Evolutionary conservation across 2,888 invertebrate genomes (phyloP), one percentile per base, ranked within the genome.

Genomic region (Pseudococcus longispinus): DNA sequence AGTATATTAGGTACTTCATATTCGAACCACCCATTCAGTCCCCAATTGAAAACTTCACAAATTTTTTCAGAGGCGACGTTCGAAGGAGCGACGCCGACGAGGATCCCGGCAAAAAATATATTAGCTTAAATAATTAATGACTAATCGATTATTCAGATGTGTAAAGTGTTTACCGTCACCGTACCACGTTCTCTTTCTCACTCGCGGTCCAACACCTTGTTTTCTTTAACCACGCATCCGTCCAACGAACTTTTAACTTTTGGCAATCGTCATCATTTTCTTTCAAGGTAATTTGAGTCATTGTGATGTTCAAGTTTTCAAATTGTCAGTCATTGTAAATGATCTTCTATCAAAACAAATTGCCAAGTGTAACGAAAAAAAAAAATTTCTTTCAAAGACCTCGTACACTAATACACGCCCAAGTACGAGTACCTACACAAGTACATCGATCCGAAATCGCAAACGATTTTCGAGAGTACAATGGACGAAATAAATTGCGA

Each of bases 251-350:
- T 80, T 80, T 42, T 42, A 42, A 80, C 77, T 26, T 80, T 80
- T 80, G 77, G 77, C 77, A 80, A 80, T 23, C 77, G 42, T 80
- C 77, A 80, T 80, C 20, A 80, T 80, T 80, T 74, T 37, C 77
- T 80, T 80, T 80, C 77, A 80, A 80, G 77, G 77, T 80, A 80
- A 80, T 80, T 80, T 42, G 77, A 80, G 77, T 80, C 77, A 80
- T 80, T 80, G 77, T 80, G 42, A 80, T 80, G 42, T 80, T 80
- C 20, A 80, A 80, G 77, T 80, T 80, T 80, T 80, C 77, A 80
- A 80, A 80, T 80, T 80, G 77, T 80, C 77, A 80, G 77, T 80
- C 77, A 80, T 80, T 80, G 77, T 80, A 80, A 42, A 80, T 42
- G 77, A 80, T 80, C 77, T 80, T 29, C 42, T 42, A 29, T 80